Conservation (phyloP, 2,113 vertebrate species). For the Narcine bancroftii region DNA sequence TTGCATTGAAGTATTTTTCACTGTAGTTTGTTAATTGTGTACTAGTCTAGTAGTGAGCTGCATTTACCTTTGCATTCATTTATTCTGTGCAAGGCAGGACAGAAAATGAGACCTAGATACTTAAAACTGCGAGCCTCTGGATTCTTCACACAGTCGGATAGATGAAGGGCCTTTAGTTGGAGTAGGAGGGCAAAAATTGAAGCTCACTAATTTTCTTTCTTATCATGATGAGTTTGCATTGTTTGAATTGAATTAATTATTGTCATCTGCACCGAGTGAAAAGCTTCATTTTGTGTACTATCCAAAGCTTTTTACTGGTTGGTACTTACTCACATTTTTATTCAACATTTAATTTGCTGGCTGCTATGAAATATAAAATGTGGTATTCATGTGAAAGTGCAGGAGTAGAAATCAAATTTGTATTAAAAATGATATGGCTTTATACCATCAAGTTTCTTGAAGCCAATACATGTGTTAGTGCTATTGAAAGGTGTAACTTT, state of each 20-base stretch:
- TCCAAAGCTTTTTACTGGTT: too few relatives aligned
- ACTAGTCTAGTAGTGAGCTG: not conserved
- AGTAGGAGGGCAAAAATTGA: not conserved
- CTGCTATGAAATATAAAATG: not conserved
- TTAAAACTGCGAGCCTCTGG: not conserved
- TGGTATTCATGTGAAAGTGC: not conserved
- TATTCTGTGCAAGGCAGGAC: not conserved
- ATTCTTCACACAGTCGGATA: not conserved
- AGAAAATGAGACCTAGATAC: not conserved
- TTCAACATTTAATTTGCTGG: constrained; percentile 9
- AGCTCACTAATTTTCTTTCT: not conserved
- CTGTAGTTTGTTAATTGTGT: not conserved
- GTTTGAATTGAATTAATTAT: too few relatives aligned
- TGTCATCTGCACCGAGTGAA: too few relatives aligned
- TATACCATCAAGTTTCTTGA: constrained; percentile 8
- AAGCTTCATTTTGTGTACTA: too few relatives aligned
- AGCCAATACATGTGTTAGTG: not conserved
- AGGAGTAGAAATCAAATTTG: not conserved
- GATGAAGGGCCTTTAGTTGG: not conserved
- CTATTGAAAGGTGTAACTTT: constrained; percentile 22
- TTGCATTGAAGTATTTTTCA: not conserved
- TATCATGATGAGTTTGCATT: constrained; percentile 12
- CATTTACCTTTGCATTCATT: not conserved
- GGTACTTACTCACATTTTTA: not conserved
- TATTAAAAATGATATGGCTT: not conserved